Conservation (phyloP, 2,888 invertebrate species). For the Parnassius orleans region DNA sequence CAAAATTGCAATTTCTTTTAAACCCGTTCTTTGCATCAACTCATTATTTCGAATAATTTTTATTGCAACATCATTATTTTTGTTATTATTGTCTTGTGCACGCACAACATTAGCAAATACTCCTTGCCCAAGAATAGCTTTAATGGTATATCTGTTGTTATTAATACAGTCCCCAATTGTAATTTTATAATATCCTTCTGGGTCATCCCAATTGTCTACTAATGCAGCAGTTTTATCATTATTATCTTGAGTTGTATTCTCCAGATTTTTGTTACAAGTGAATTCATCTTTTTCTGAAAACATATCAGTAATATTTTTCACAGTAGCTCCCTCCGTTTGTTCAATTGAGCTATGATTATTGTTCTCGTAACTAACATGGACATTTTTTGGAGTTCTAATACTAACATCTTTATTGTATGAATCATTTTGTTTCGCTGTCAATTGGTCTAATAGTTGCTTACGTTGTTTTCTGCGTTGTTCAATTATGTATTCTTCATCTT, state of each 20-base stretch:
- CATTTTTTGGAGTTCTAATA: slow-evolving; percentile 27
- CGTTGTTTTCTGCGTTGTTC: slow-evolving; percentile 92
- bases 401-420: slow-evolving; percentile 31
- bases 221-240: slow-evolving; percentile 89
- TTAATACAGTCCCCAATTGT: slow-evolving; percentile 93
- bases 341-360: slow-evolving; percentile 39
- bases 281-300: slow-evolving; percentile 96
- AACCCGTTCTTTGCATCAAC: slow-evolving; percentile 98
- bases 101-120: slow-evolving; percentile 98
- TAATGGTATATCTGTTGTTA: slow-evolving; percentile 92
- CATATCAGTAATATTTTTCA: slow-evolving; percentile 87
- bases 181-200: slow-evolving; percentile 98
- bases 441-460: slow-evolving; percentile 88
- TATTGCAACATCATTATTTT: slow-evolving; percentile 94
- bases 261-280: slow-evolving; percentile 79
- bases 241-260: slow-evolving; percentile 46
- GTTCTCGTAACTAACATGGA: slow-evolving; percentile 33
- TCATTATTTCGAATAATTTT: slow-evolving; percentile 99
- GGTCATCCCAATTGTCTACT: slow-evolving; percentile 99
- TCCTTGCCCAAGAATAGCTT: slow-evolving; percentile 98
- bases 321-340: slow-evolving; percentile 51
- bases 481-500: slow-evolving; percentile 96
- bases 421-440: slow-evolving; percentile 38
- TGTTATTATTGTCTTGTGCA: slow-evolving; percentile 92
- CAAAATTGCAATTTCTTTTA: slow-evolving; percentile 96